A percentile compares a stretch with the other conserved stretches of the same genome.
These are phyloP conservation scores for Aphis craccivora DNA, from an alignment of 1,140 invertebrate species.

Conservation along the genomic window DNA sequence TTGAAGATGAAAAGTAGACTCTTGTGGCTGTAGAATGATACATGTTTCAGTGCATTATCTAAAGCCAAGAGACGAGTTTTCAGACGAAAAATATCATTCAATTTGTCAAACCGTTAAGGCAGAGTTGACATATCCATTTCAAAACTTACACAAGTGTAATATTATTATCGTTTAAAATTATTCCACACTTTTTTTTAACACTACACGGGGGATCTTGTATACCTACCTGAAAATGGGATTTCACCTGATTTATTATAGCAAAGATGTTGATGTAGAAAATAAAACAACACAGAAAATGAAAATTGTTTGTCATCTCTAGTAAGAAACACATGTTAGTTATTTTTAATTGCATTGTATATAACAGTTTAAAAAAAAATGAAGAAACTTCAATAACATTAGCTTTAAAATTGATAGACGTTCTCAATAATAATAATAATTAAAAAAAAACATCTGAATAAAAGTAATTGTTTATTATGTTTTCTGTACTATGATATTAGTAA, in stretches of 20 bases:
- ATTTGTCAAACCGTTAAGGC: conserved; percentile 48
- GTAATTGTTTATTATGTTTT: not conserved
- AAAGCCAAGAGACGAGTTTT: conserved; percentile 25
- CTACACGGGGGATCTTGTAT: not conserved
- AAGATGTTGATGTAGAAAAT: conserved; percentile 20
- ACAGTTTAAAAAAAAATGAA: not conserved
- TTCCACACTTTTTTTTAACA: conserved; percentile 19
- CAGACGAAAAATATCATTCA: conserved; percentile 43
- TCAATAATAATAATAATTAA: too few species aligned
- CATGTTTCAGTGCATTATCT: conserved; percentile 50
- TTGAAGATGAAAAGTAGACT: conserved; percentile 30
- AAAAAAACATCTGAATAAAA: not conserved
- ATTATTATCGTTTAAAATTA: conserved; percentile 52
- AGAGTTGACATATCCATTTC: conserved; percentile 55
- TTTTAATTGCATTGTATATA: not conserved
- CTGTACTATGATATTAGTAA: not conserved
- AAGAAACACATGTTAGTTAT: not conserved
- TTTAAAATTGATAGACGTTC: not conserved
- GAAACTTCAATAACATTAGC: not conserved
- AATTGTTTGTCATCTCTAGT: not conserved
- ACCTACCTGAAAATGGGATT: conserved; percentile 14
- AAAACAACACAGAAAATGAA: not conserved
- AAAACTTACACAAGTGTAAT: conserved; percentile 32
- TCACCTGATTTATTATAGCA: conserved; percentile 36
- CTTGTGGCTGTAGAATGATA: conserved; percentile 15